phyloP scores from a whole-genome alignment of 2,888 invertebrate genomes.

The Ceraclea dissimilis region DNA sequence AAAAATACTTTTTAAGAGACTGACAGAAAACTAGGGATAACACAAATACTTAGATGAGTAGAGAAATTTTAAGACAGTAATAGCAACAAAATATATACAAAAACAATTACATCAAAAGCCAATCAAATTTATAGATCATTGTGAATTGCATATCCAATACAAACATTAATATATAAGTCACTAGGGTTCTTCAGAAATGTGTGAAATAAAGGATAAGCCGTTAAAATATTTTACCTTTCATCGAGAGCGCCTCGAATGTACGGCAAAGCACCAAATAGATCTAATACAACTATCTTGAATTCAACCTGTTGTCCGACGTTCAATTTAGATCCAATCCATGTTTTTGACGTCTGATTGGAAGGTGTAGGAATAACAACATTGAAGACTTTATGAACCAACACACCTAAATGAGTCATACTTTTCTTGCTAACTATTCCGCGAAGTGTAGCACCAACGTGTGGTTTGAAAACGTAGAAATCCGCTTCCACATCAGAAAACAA shows the following conservation, averaged over 20 bases:
- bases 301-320: conserved; percentile 53
- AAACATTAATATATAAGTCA: too few species aligned
- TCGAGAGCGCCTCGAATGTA: conserved; percentile 56
- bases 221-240: conserved; percentile 36
- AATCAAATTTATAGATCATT: too few species aligned
- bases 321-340: conserved; percentile 52
- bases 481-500: conserved; percentile 60
- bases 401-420: conserved; percentile 56
- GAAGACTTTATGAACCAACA: conserved; percentile 61
- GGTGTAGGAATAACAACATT: conserved; percentile 62
- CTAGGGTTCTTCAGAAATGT: too few species aligned
- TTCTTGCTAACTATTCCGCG: conserved; percentile 62
- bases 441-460: conserved; percentile 51
- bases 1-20: too few species aligned
- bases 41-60: too few species aligned
- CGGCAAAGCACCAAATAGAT: conserved; percentile 52
- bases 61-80: too few species aligned
- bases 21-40: too few species aligned
- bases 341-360: conserved; percentile 40
- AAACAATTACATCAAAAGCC: too few species aligned
- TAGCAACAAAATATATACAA: too few species aligned
- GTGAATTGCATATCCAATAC: too few species aligned
- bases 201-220: too few species aligned
- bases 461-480: conserved; percentile 59
- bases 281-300: conserved; percentile 51